Evolutionary conservation across 2,888 invertebrate genomes (phyloP), one percentile per base, ranked within the genome.

Genomic region (Luperina nickerlii): DNA sequence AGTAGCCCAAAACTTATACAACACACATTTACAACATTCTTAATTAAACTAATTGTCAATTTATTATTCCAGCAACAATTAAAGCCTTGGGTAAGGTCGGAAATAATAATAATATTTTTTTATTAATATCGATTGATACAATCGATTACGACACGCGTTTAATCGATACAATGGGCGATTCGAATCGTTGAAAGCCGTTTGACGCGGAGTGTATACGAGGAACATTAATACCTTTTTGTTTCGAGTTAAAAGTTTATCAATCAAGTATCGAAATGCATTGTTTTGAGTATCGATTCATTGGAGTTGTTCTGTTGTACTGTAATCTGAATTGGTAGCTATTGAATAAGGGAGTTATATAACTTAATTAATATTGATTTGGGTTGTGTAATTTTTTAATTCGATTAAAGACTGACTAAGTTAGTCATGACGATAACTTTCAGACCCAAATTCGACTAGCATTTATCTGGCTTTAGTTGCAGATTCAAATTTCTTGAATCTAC

Each of bases 1-100:
- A 86, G 91, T 93, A 92, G 92, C 90, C 88, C 83, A 79, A 45
- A 87, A 80, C 73, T 90, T 91, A 92, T 90, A 92, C 89, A 91
- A 91, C 90, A 88, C 79, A 90, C 89, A 93, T 93, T 92, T 91
- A 92, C 90, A 91, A 92, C 91, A 91, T 91, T 90, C 78, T 89
- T 94, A 95, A 95, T 96, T 93, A 94, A 95, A 93, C 94, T 95
- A 95, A 96, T 95, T 93, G 94, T 93, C 92, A 92, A 91, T 92
- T 89, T 91, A 90, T 92, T 91, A 92, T 94, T 94, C 92, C 85
- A 82, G 81, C 86, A 94, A 93, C 93, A 94, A 95, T 95, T 94
- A 95, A 92, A 91, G 93, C 91, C 92, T 92, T 93, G 93, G 86
- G 93, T 95, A 95, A 96, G 96, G 96, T 96, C 95, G 94, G 92